These are phyloP conservation scores for Phenganax marumi DNA, from an alignment of 92 coral and sea anemone genomes.

Conservation along the genomic window DNA sequence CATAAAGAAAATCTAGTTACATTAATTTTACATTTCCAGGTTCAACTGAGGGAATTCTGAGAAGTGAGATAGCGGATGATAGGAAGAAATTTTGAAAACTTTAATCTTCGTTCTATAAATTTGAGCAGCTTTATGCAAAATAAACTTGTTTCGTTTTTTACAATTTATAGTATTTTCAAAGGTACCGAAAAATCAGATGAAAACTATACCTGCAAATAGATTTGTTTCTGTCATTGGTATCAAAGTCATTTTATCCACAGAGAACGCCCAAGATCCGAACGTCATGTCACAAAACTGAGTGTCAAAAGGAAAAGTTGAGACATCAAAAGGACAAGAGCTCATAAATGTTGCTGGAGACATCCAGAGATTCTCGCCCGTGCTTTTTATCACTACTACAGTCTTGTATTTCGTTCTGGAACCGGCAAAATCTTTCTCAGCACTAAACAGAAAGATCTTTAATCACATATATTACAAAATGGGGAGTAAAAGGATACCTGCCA, in stretches of 20 bases:
- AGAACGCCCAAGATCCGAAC: slow-evolving; percentile 87
- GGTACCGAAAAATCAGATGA: not conserved
- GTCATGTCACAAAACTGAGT: slow-evolving; percentile 64
- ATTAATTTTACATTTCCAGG: not conserved
- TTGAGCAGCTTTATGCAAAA: too few relatives aligned
- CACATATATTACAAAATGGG: not conserved
- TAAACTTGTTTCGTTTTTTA: too few relatives aligned
- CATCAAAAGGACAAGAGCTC: slow-evolving; percentile 73
- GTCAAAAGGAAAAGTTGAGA: slow-evolving; percentile 77
- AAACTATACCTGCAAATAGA: slow-evolving; percentile 26
- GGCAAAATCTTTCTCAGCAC: slow-evolving; percentile 58
- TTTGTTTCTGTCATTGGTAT: slow-evolving; percentile 11
- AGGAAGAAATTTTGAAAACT: not conserved
- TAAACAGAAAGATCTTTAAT: not conserved
- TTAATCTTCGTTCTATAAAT: not conserved
- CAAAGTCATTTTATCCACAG: slow-evolving; percentile 28
- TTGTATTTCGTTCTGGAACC: slow-evolving; percentile 79
- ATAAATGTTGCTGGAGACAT: slow-evolving; percentile 89
- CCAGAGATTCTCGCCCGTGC: slow-evolving; percentile 71
- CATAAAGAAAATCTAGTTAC: not conserved
- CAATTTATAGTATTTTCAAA: too few relatives aligned
- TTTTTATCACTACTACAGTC: slow-evolving; percentile 69
- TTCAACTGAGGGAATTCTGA: not conserved
- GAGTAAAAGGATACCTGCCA: not conserved
- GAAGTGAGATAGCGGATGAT: not conserved